Conservation (phyloP, 2,113 vertebrate species). For the Calidris pygmaea region DNA sequence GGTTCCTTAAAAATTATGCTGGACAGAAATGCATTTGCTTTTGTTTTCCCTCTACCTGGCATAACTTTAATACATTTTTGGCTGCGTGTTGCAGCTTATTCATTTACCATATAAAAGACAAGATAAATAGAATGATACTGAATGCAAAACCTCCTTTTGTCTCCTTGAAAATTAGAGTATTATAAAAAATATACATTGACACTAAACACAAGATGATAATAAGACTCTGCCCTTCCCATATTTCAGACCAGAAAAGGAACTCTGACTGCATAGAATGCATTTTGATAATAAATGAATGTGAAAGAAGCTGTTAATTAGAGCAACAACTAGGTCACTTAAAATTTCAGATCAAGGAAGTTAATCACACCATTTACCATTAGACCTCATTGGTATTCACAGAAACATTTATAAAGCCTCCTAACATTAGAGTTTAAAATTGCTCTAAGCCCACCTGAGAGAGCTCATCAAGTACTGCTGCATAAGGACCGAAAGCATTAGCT, state of each 20-base stretch:
- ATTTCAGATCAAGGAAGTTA: conserved; percentile 37
- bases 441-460: background rate
- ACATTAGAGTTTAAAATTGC: background rate
- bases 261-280: background rate
- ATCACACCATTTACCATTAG: conserved; percentile 44
- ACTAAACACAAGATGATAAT: background rate
- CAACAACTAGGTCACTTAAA: conserved; percentile 47
- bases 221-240: background rate
- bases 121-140: background rate
- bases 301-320: conserved; percentile 45
- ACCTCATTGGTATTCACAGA: conserved; percentile 23
- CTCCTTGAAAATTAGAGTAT: background rate
- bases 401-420: conserved; percentile 23
- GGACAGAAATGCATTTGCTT: background rate
- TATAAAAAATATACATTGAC: background rate
- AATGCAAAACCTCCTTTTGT: background rate
- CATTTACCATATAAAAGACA: background rate
- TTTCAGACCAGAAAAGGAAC: background rate
- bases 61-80: background rate
- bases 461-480: background rate
- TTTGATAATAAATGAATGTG: background rate
- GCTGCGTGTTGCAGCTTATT: background rate
- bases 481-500: background rate
- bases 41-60: background rate
- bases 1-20: background rate